A percentile compares a stretch with the other conserved stretches of the same genome.
Evolutionary conservation across 2,797 vertebrate genomes (phyloP).

Genomic region (Hylomyscus alleni): DNA sequence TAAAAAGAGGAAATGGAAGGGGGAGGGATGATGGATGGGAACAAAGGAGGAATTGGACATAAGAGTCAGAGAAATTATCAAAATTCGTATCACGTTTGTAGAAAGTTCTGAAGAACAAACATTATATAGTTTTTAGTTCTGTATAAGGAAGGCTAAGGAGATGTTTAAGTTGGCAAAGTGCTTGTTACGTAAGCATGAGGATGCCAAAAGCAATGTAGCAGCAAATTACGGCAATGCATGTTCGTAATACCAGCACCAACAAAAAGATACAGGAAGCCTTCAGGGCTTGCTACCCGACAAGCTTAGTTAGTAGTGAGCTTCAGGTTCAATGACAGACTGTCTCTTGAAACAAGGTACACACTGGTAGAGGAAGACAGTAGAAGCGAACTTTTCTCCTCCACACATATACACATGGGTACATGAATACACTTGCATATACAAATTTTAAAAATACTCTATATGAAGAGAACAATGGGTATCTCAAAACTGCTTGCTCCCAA

Average conservation of each 20-base stretch:
- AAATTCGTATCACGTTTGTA: neutral
- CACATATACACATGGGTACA: no score
- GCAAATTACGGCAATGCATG: neutral
- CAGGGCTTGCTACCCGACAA: neutral
- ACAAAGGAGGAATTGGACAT: no score
- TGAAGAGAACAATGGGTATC: neutral
- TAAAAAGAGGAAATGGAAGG: neutral
- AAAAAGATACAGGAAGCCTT: no score
- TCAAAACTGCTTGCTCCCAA: neutral
- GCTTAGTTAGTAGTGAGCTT: neutral
- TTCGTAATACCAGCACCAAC: neutral
- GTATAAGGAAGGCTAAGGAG: neutral
- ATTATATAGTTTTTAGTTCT: neutral
- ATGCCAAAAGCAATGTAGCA: neutral
- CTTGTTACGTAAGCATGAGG: neutral
- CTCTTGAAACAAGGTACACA: neutral
- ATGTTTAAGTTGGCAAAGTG: neutral
- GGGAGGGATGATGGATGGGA: neutral
- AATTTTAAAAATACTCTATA: neutral
- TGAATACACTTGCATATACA: neutral
- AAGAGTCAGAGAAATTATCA: neutral
- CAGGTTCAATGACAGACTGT: neutral
- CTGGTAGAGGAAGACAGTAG: neutral
- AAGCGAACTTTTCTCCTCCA: neutral
- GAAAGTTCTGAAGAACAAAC: neutral